Base-by-base conservation (phyloP, 2,888 invertebrate species). In the Eurois occulta region DNA sequence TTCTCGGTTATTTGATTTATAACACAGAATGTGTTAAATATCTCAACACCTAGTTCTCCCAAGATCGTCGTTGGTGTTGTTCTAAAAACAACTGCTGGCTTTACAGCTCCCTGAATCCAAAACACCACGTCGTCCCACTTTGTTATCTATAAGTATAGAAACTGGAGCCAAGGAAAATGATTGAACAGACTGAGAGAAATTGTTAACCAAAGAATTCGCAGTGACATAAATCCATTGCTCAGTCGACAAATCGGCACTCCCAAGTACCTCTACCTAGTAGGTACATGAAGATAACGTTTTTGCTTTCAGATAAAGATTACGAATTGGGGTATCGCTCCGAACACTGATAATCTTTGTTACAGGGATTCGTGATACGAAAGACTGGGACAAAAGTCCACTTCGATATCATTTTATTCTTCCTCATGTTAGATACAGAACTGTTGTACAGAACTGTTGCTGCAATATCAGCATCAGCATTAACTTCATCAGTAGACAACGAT, bases 301-400 rank as follows among this genome's bases (percentile, higher is more conserved):
- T 68, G 65, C 70, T 77, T 35, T 72, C 48, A 86, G 85, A 81
- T 81, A 85, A 76, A 80, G 84, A 84, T 84, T 79, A 85, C n/a
- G 62, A 85, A 86, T 76, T 81, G 69, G 85, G 86, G 84, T 81
- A 84, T 86, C 85, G 52, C 81, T 64, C 7, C n/a, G 64, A 70
- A 79, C 62, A 62, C 71, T 70, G 81, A 84, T 78, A 68, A 78
- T 78, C 41, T 75, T 75, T 55, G 48, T 74, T 66, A 65, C 72
- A 58, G 52, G 69, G 62, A 74, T 83, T 68, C 48, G 32, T 48
- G 58, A 78, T 81, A 81, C 46, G 70, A 70, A 32, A 55, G 75
- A 43, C 41, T 67, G 66, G 41, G 21, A 68, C 69, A 66, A 69
- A 72, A 52, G 18, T 62, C 24, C 32, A 35, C n/a, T 48, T 43